Percentiles rank a stretch among this genome's conserved stretches.
These are phyloP conservation scores for Synanthedon myopaeformis DNA, from an alignment of 2,888 invertebrate species.

Conservation along the genomic window DNA sequence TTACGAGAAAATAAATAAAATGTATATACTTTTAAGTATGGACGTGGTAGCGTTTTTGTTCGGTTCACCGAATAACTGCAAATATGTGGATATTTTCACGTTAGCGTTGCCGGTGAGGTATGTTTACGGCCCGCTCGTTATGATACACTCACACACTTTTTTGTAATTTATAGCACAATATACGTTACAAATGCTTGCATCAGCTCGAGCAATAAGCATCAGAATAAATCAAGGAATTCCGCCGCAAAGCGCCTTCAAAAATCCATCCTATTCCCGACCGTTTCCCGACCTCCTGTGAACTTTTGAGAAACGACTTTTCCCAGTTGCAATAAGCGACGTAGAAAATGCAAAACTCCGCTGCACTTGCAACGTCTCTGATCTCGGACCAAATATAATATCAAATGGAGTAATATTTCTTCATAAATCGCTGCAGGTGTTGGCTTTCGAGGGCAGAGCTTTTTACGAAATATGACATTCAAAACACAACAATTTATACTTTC, in stretches of 20 bases:
- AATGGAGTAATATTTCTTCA: constrained; percentile 34
- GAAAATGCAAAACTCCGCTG: not conserved
- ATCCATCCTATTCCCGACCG: constrained; percentile 3
- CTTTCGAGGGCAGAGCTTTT: not conserved
- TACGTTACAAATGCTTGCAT: not conserved
- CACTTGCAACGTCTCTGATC: not conserved
- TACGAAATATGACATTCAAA: not conserved
- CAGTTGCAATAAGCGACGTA: not conserved
- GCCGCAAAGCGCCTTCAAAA: constrained; percentile 21
- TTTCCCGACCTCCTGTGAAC: not conserved
- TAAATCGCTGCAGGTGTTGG: constrained; percentile 29
- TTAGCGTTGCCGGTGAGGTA: too few relatives aligned
- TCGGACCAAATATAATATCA: constrained; percentile 24
- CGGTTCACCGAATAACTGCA: too few relatives aligned
- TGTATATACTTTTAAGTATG: too few relatives aligned
- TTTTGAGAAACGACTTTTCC: not conserved
- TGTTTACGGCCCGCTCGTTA: not conserved
- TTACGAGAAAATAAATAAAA: too few relatives aligned
- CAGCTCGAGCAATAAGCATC: constrained; percentile 17
- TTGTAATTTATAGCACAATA: not conserved
- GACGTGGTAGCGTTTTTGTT: too few relatives aligned
- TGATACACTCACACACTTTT: not conserved
- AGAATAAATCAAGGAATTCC: constrained; percentile 21
- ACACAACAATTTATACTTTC: too few relatives aligned
- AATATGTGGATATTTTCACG: too few relatives aligned